A percentile compares a stretch with the other conserved stretches of the same genome.
Evolutionary conservation across 2,113 vertebrate genomes (phyloP).

Genomic region (Fulmarus glacialis): DNA sequence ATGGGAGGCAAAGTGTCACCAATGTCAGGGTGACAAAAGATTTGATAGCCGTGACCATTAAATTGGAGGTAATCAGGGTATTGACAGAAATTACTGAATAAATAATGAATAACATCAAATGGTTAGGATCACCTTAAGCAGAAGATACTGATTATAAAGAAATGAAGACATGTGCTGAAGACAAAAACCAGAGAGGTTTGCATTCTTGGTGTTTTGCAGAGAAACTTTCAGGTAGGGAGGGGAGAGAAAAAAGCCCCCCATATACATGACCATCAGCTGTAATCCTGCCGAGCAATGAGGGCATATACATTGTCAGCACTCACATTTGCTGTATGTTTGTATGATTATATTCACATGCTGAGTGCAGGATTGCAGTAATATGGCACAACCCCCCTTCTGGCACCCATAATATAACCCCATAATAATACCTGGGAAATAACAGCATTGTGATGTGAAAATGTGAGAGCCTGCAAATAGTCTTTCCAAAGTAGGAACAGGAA

Average conservation of each 20-base stretch:
- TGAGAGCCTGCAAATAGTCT: not conserved
- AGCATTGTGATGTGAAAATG: not conserved
- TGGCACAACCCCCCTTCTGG: not conserved
- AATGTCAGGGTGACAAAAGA: not conserved
- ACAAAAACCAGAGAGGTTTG: not conserved
- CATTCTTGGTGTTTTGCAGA: not conserved
- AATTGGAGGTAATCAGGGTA: not conserved
- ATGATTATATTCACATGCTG: not conserved
- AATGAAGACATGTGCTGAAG: not conserved
- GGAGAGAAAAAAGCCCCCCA: not conserved
- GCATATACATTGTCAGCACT: not conserved
- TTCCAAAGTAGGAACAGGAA: not conserved
- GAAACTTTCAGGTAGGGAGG: not conserved
- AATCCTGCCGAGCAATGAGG: rapidly evolving
- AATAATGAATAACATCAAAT: not conserved
- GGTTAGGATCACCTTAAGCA: not conserved
- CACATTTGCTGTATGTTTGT: not conserved
- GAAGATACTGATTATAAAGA: not conserved
- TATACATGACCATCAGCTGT: not conserved
- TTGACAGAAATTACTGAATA: not conserved
- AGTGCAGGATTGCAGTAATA: not conserved
- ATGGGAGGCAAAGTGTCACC: not conserved
- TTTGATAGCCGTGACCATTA: not conserved
- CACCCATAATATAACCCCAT: not conserved
- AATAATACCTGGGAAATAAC: not conserved